Percentiles rank a stretch among this genome's conserved stretches.
These are phyloP conservation scores for Trypoxylon attenuatum DNA, from an alignment of 2,888 invertebrate species.

Conservation along the genomic window DNA sequence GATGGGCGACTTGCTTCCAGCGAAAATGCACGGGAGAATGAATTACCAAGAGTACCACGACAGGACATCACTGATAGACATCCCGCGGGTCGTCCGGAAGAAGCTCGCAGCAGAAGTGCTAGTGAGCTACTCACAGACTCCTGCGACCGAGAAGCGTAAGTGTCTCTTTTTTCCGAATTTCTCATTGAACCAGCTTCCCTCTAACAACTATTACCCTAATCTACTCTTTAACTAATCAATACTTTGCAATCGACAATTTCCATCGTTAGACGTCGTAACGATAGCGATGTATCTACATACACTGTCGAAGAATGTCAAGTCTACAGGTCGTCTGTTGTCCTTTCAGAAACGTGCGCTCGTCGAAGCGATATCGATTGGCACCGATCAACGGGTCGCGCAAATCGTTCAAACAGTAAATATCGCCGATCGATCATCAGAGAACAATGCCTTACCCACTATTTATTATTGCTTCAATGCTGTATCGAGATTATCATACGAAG, in stretches of 20 bases:
- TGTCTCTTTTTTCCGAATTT: neutral
- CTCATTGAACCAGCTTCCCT: too few species aligned
- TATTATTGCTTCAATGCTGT: too few species aligned
- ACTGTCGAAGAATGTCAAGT: too few species aligned
- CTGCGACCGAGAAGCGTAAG: constrained; percentile 66
- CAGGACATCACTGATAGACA: constrained; percentile 76
- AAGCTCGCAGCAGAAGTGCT: constrained; percentile 79
- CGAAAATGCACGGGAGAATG: constrained; percentile 47
- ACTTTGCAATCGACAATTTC: too few species aligned
- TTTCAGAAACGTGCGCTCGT: constrained; percentile 33
- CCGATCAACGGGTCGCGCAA: constrained; percentile 45
- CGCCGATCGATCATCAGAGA: too few species aligned
- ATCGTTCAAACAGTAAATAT: constrained; percentile 59
- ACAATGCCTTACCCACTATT: too few species aligned
- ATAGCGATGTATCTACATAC: too few species aligned
- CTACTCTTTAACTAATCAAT: too few species aligned
- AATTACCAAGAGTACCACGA: constrained; percentile 67
- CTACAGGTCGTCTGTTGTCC: constrained; percentile 12
- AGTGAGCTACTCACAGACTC: constrained; percentile 80
- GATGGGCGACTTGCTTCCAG: constrained; percentile 63
- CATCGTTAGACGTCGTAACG: too few species aligned
- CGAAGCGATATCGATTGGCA: constrained; percentile 52
- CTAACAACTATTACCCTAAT: too few species aligned
- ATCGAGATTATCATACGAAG: too few species aligned
- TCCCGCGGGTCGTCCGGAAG: constrained; percentile 73